phyloP scores from a whole-genome alignment of 2,888 invertebrate species.

The Cataglyphis rosenhaueri region DNA sequence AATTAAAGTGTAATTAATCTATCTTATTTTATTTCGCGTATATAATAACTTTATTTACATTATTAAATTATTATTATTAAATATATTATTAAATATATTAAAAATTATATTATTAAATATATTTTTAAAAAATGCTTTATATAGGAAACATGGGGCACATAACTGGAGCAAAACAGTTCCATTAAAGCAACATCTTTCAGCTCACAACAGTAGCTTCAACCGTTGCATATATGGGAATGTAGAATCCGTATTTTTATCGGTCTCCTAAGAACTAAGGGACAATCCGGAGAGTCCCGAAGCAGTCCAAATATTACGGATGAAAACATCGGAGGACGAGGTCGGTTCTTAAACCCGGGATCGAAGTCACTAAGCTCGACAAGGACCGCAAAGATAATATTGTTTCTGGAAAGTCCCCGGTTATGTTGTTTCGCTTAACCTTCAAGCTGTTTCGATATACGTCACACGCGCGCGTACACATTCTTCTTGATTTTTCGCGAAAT shows the following conservation, averaged over 20 bases:
- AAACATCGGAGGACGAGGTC: constrained; percentile 39
- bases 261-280: constrained; percentile 27
- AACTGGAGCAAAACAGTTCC: neutral
- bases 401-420: constrained; percentile 52
- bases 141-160: neutral
- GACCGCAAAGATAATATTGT: constrained; percentile 75
- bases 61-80: no score
- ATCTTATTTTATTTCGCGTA: neutral
- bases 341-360: constrained; percentile 62
- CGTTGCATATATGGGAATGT: neutral
- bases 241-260: constrained; percentile 30
- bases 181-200: neutral
- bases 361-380: constrained; percentile 66
- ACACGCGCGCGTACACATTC: constrained; percentile 25
- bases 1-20: neutral
- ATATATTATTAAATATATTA: no score
- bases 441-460: constrained; percentile 32
- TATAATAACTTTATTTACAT: neutral
- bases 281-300: constrained; percentile 14
- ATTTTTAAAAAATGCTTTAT: neutral
- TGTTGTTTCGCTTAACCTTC: constrained; percentile 40
- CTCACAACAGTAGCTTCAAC: constrained; percentile 2
- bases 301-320: constrained; percentile 63
- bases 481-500: constrained; percentile 47
- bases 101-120: no score